These are phyloP conservation scores for Etheostoma cragini DNA, from an alignment of 2,113 vertebrate genomes.

Conservation along the genomic window DNA sequence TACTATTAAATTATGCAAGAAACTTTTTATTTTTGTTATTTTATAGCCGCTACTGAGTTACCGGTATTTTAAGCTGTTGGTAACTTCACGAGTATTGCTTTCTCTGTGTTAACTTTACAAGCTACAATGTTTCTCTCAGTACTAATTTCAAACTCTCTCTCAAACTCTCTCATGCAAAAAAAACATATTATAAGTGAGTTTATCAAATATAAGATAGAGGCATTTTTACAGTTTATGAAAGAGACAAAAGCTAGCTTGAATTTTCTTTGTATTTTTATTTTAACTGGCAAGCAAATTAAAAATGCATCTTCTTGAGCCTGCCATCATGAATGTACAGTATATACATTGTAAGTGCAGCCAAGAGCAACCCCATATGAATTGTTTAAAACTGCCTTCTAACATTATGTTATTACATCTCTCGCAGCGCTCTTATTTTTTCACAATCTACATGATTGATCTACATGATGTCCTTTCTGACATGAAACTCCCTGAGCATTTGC, in stretches of 20 bases:
- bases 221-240: neutral
- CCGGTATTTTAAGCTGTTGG: neutral
- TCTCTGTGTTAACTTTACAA: neutral
- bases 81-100: neutral
- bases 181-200: no score
- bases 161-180: neutral
- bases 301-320: neutral
- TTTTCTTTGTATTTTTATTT: neutral
- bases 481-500: slow-evolving; percentile 52
- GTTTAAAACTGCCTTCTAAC: neutral
- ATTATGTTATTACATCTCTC: neutral
- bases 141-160: neutral
- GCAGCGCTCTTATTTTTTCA: neutral
- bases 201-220: no score
- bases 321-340: neutral
- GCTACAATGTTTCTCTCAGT: neutral
- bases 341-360: neutral
- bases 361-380: neutral
- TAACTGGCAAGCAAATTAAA: neutral
- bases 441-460: neutral
- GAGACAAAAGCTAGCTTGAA: neutral
- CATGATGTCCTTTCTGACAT: slow-evolving; percentile 64
- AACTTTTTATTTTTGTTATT: no score
- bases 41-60: neutral
- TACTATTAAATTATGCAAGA: neutral